Base-by-base conservation (phyloP, 2,113 vertebrate species). In the Gallinago undulata region DNA sequence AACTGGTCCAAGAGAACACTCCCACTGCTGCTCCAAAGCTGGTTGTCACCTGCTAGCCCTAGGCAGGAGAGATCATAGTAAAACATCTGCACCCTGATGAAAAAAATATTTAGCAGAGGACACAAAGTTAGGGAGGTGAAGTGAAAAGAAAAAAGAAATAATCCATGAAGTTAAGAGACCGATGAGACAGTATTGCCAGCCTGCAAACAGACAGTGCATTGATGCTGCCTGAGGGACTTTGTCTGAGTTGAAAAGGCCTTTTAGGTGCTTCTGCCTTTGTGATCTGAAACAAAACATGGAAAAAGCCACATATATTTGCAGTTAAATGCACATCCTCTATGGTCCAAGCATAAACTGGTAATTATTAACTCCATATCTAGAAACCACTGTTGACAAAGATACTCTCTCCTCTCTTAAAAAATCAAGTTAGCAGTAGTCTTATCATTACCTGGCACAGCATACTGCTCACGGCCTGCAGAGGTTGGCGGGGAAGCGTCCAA, bases 381-480 rank as follows among this genome's bases (percentile, higher is more conserved):
- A 62, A 88, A 56, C 19, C 9, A 3, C 39, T 68, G 5, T 14
- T 89, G 33, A 27, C n/a, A 86, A 79, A 90, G 39, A 63, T 75
- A 31, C 86, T 37, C 60, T 19, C 39, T 76, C 25, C 64, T 35
- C 33, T 33, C 30, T 66, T 1, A 1, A 84, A 91, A 72, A 64
- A 30, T 48, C 14, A 50, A 30, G 37, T 70, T 84, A 75, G 25
- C 6, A 90, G 22, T 13, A 11, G 25, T 75, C 22, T 90, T 12
- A 68, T 27, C 31, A 8, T 98, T 98, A 98, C 98, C 98, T 98
- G 97, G 85, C 82, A 56, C 55, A 48, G 45, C 13, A 5, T 59
- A 22, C n/a, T 95, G 56, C 80, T 84, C 50, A 31, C 0, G 12
- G 74, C 15, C 37, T 47, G 14, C 5, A 19, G 91, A 53, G 9